Conservation (phyloP, 2,113 vertebrate species). For the Forbesichthys papilliferus region DNA sequence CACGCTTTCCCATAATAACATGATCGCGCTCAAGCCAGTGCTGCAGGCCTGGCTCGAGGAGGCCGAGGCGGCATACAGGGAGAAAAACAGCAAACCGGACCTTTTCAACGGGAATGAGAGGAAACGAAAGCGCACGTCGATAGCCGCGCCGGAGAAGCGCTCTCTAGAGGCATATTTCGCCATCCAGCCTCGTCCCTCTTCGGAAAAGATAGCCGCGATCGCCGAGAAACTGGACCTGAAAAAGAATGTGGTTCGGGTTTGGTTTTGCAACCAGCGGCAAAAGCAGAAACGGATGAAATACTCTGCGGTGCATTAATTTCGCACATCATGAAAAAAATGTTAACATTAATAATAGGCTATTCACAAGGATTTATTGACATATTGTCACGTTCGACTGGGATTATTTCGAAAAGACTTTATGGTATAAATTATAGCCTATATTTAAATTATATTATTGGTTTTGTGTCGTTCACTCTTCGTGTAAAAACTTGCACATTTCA, state of each 20-base stretch:
- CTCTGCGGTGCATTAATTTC: constrained; percentile 84
- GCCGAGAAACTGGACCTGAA: constrained; percentile 93
- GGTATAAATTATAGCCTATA: background rate
- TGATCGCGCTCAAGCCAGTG: constrained; percentile 91
- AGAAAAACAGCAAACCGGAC: constrained; percentile 85
- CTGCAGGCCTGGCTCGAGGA: constrained; percentile 93
- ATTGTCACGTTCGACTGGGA: constrained; percentile 50
- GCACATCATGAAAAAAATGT: constrained; percentile 65
- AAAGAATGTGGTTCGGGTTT: constrained; percentile 93
- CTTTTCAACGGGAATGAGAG: constrained; percentile 82
- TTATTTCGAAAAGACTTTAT: constrained; percentile 39
- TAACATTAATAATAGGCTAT: constrained; percentile 67
- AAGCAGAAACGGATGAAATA: constrained; percentile 97
- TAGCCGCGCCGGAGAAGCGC: constrained; percentile 92
- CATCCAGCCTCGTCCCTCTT: constrained; percentile 90
- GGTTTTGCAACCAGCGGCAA: constrained; percentile 95
- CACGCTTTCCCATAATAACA: constrained; percentile 93
- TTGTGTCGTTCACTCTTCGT: constrained; percentile 39
- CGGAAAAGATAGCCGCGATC: constrained; percentile 91
- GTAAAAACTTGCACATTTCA: constrained; percentile 39
- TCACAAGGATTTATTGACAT: constrained; percentile 67
- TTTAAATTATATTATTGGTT: constrained; percentile 32
- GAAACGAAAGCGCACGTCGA: constrained; percentile 91
- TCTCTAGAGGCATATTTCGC: constrained; percentile 92
- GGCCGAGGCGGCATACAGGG: constrained; percentile 86